Evolutionary conservation across 2,797 vertebrate genomes (phyloP).

Genomic region (Rhinella marina): DNA sequence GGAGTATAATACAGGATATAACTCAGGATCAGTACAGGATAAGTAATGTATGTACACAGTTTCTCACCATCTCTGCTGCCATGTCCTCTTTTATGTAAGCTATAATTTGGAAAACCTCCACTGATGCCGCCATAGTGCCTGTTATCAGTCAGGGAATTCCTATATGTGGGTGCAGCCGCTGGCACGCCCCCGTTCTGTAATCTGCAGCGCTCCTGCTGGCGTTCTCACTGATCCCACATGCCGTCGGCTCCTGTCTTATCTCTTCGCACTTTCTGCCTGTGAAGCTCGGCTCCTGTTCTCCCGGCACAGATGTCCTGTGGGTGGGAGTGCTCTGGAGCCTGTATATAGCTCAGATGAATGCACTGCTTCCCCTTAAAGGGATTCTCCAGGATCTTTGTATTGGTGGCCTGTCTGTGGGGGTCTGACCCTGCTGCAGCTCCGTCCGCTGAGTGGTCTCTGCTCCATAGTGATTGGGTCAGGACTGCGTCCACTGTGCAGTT

Average conservation of each 20-base stretch:
- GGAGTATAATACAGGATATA: neutral
- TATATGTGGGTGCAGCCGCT: neutral
- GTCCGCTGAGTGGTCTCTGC: too few species aligned
- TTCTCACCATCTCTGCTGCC: too few species aligned
- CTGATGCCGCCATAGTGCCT: neutral
- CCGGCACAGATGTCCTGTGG: constrained; percentile 9
- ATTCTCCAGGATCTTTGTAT: too few species aligned
- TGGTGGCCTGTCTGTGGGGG: too few species aligned
- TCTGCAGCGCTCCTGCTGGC: neutral
- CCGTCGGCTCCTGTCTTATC: neutral
- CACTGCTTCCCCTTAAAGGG: neutral
- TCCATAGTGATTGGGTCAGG: too few species aligned
- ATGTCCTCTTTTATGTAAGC: too few species aligned
- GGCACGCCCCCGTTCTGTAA: too few species aligned
- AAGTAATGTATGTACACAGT: too few species aligned
- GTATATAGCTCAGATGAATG: neutral
- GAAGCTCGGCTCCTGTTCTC: neutral
- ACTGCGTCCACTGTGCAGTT: too few species aligned
- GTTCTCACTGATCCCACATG: neutral
- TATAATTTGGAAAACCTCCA: neutral
- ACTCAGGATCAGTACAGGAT: neutral
- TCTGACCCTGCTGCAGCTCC: too few species aligned
- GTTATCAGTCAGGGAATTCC: too few species aligned
- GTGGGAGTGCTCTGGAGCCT: neutral
- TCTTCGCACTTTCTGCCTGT: constrained; percentile 4